Base-by-base conservation (phyloP, 2,113 vertebrate genomes). In the Nipponia nippon region DNA sequence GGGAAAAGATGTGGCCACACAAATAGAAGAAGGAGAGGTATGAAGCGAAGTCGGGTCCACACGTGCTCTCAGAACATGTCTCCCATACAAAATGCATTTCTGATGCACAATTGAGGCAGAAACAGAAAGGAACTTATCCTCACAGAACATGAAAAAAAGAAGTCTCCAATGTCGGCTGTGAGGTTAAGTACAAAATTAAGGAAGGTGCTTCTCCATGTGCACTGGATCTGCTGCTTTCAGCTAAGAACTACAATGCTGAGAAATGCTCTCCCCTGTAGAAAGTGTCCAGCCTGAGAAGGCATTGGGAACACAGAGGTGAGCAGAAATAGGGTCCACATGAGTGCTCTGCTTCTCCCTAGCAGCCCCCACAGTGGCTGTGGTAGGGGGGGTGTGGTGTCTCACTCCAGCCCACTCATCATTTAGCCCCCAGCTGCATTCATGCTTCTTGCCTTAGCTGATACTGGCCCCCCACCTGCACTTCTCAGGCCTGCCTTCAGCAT, bases 11-110 rank as follows among this genome's bases (percentile, higher is more conserved):
- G 98, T 97, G 30, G 98, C 98, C 72, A 99, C 99, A 3, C 98
- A 99, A 91, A 99, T 99, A 96, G 97, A 99, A 95, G 98, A 99
- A 80, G 99, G 99, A 97, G 99, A 99, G 98, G 99, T 99, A 98
- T 32, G 77, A 93, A 87, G n/a, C 3, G 5, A 83, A 81, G 30
- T 63, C 34, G 40, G 47, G 53, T 85, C 46, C 30, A 6, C 42
- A 30, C 78, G 27, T 38, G 6, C 58, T 36, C 6, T 92, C 21
- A 61, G 76, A 92, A 58, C 6, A 32, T 16, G 32, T 87, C 55
- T 90, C 22, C n/a, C 21, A 16, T 36, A 23, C 22, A 32, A 89
- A 79, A 19, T 36, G 36, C 40, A 30, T 50, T 83, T 84, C 71
- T 90, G 38, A 78, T 89, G 27, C 16, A 86, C 56, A 78, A 50